Conservation (phyloP, 2,113 vertebrate species). For the Labeo catla region DNA sequence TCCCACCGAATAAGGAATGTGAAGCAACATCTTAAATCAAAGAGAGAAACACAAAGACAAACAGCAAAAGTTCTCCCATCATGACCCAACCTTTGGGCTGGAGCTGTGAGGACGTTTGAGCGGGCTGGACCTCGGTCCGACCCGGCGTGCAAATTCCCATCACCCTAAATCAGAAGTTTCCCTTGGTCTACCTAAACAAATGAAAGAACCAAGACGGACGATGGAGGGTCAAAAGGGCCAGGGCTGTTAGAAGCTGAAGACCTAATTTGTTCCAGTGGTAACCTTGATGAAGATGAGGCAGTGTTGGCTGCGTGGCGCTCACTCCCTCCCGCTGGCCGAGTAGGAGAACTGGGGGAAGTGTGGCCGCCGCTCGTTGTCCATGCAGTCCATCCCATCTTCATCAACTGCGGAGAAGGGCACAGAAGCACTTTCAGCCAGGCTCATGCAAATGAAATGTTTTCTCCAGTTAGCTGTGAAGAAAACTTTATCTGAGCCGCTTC, state of each 20-base stretch:
- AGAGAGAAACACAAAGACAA: conserved; percentile 43
- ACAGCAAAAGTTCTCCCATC: conserved; percentile 69
- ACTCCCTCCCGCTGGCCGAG: conserved; percentile 96
- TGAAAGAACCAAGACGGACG: conserved; percentile 58
- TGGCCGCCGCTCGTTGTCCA: conserved; percentile 94
- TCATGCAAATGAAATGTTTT: neutral
- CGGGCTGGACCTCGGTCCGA: conserved; percentile 70
- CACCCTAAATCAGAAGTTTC: conserved; percentile 49
- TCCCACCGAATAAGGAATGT: conserved; percentile 51
- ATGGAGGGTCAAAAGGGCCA: conserved; percentile 66
- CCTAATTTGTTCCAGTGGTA: conserved; percentile 74
- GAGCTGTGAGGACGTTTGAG: conserved; percentile 59
- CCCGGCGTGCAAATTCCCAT: conserved; percentile 78
- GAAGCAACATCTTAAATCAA: conserved; percentile 40
- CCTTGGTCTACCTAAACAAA: conserved; percentile 56
- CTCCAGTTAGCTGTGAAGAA: neutral
- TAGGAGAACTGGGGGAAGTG: conserved; percentile 99
- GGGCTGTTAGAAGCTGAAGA: conserved; percentile 65
- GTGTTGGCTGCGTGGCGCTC: conserved; percentile 68
- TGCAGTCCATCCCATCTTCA: conserved; percentile 96
- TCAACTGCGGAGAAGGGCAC: conserved; percentile 80
- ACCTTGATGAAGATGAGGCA: conserved; percentile 76
- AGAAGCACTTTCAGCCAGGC: neutral
- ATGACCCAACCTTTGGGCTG: conserved; percentile 64
- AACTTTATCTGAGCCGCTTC: conserved; percentile 34